These are phyloP conservation scores for Pelagia noctiluca DNA, from an alignment of 30 jellyfish, hydroid and myxozoan genomes.

Conservation along the genomic window DNA sequence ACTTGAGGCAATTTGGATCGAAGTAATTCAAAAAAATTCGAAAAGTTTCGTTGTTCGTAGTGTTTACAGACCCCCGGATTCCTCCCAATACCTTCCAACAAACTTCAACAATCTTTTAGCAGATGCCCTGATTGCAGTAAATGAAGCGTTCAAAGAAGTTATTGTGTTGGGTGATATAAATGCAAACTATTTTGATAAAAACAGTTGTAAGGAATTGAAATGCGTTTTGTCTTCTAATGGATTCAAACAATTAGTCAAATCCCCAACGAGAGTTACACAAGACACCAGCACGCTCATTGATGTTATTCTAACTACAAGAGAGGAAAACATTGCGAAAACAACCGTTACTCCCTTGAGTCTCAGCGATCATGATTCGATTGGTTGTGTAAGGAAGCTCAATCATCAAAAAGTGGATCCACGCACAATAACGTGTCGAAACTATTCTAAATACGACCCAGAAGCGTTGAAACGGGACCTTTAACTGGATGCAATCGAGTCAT, in stretches of 20 bases:
- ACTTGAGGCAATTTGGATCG: constrained; percentile 28
- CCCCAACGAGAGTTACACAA: constrained; percentile 52
- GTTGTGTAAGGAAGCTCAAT: constrained; percentile 38
- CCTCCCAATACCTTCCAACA: constrained; percentile 15
- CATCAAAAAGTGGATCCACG: constrained; percentile 7
- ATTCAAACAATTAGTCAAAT: constrained; percentile 26
- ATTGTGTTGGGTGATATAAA: constrained; percentile 22
- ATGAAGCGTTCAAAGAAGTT: constrained; percentile 7
- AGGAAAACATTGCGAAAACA: background rate
- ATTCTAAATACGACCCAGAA: constrained; percentile 4
- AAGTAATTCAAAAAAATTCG: constrained; percentile 8
- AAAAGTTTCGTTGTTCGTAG: constrained; percentile 8
- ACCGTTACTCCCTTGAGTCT: constrained; percentile 19
- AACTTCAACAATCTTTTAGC: background rate
- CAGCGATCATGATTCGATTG: constrained; percentile 50
- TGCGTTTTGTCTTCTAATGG: constrained; percentile 17
- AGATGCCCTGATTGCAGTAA: background rate
- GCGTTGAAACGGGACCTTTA: background rate
- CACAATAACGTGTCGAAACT: constrained; percentile 32
- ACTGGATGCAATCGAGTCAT: background rate
- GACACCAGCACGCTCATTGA: constrained; percentile 33
- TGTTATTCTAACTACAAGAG: constrained; percentile 25
- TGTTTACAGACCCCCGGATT: constrained; percentile 30
- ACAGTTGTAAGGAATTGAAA: constrained; percentile 17
- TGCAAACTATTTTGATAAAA: constrained; percentile 7